Conservation (phyloP, 2,797 vertebrate species). For the Notolepis coatsorum region DNA sequence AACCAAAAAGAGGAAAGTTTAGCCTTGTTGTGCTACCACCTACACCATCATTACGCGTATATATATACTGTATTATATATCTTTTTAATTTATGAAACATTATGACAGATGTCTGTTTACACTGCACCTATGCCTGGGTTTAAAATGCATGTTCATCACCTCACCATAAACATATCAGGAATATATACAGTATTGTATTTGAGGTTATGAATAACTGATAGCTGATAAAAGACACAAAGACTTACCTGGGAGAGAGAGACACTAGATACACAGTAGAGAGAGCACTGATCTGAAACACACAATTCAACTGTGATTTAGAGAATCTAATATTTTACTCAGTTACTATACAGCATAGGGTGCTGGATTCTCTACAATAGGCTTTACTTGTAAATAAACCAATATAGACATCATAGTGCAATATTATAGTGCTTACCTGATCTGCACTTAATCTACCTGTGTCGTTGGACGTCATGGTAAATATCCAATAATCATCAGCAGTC, state of each 20-base stretch:
- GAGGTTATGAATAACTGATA: too few species aligned
- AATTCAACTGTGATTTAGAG: background rate
- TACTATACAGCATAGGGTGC: background rate
- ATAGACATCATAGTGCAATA: background rate
- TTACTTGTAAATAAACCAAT: background rate
- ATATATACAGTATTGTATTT: too few species aligned
- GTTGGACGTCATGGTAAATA: conserved; percentile 38
- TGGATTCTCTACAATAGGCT: background rate
- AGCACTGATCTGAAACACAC: conserved; percentile 68
- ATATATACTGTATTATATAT: too few species aligned
- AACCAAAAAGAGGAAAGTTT: too few species aligned
- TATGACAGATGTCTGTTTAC: too few species aligned
- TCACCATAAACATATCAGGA: too few species aligned
- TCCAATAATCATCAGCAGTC: background rate
- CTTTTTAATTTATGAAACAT: too few species aligned
- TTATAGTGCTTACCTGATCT: conserved; percentile 44
- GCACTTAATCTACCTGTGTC: conserved; percentile 22
- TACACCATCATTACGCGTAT: too few species aligned
- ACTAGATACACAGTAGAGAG: conserved; percentile 72
- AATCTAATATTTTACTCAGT: background rate
- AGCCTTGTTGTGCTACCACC: too few species aligned
- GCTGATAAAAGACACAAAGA: too few species aligned
- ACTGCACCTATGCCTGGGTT: too few species aligned
- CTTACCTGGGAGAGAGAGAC: conserved; percentile 76
- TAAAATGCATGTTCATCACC: too few species aligned